A percentile compares a stretch with the other conserved stretches of the same genome.
phyloP scores from a whole-genome alignment of 2,888 invertebrate genomes.

The Acanthosepion pharaonis region DNA sequence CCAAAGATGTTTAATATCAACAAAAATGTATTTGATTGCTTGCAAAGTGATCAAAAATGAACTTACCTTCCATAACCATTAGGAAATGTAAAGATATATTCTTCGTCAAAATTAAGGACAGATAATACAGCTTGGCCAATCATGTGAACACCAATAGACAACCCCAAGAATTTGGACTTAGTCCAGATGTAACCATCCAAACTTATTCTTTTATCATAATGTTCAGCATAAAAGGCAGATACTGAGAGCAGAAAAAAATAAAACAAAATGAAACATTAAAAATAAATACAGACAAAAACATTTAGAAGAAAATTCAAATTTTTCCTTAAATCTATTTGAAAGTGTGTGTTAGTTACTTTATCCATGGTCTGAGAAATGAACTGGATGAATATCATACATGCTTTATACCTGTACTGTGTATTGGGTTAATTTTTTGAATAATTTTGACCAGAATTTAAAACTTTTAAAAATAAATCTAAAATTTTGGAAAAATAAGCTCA shows the following conservation, averaged over 20 bases:
- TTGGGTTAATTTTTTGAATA: no score
- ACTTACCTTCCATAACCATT: conserved; percentile 94
- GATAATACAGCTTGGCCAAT: conserved; percentile 95
- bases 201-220: conserved; percentile 89
- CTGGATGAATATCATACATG: no score
- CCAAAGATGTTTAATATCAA: no score
- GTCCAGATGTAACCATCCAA: conserved; percentile 99
- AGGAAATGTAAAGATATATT: conserved; percentile 96
- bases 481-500: no score
- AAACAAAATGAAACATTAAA: background rate
- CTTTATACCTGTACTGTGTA: no score
- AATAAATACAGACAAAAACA: background rate
- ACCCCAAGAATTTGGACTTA: conserved; percentile 97
- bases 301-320: background rate
- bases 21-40: background rate
- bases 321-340: no score
- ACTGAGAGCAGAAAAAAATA: conserved; percentile 77
- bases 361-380: no score
- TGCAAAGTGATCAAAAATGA: background rate
- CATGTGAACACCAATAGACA: conserved; percentile 92
- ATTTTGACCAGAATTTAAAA: no score
- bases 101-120: conserved; percentile 90
- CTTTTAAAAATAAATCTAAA: no score
- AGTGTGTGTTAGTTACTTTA: no score
- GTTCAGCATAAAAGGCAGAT: conserved; percentile 99